Conservation (phyloP, 2,113 vertebrate species). For the Lanius collurio region DNA sequence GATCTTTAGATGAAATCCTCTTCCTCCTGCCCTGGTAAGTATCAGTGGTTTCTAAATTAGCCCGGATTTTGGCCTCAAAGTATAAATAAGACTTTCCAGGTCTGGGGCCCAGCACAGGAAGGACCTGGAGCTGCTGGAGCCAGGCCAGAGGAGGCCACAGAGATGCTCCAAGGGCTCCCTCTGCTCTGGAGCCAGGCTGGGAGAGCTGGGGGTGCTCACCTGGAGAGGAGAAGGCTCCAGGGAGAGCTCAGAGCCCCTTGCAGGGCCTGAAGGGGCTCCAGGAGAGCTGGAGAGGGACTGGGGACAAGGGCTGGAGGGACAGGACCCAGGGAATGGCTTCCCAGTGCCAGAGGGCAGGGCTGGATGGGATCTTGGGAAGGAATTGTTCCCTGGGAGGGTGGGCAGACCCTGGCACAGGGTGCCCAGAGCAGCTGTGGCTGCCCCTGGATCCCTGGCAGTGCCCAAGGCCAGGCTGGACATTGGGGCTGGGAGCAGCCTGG, state of each 20-base stretch:
- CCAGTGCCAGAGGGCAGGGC: background rate
- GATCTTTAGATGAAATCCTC: too few relatives aligned
- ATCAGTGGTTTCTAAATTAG: background rate
- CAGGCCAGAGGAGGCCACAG: fast-evolving
- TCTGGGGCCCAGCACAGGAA: background rate
- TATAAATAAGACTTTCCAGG: background rate
- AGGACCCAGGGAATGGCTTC: background rate
- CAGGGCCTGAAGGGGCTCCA: background rate
- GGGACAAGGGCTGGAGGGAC: background rate
- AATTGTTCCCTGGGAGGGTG: background rate
- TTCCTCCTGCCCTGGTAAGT: background rate
- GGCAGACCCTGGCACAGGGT: background rate
- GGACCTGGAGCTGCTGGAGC: background rate
- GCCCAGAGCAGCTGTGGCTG: background rate
- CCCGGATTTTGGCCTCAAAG: background rate
- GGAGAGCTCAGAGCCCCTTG: background rate
- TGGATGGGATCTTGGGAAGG: background rate
- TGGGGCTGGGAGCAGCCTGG: background rate
- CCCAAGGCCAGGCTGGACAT: background rate
- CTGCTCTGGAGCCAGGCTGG: background rate
- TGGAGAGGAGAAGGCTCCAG: background rate
- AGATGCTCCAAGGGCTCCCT: background rate
- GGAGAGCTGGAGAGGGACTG: background rate
- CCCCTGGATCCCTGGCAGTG: background rate
- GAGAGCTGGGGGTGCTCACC: background rate